A percentile compares a stretch with the other conserved stretches of the same genome.
Evolutionary conservation across 2,113 vertebrate species (phyloP).

Genomic region (Chaetodon auriga): DNA sequence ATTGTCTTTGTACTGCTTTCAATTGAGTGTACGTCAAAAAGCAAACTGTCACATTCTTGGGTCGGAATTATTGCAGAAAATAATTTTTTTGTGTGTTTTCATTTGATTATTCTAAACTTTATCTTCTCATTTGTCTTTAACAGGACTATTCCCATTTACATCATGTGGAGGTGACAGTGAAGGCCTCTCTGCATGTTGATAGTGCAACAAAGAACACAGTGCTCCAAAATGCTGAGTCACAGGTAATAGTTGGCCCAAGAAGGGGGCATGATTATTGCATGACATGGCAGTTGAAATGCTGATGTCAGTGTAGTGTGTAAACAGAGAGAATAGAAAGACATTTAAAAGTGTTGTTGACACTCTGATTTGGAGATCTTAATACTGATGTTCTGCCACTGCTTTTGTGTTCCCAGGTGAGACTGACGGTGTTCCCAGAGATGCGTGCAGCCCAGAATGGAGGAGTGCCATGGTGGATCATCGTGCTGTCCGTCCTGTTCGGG

Average conservation of each 20-base stretch:
- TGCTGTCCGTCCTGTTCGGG: slow-evolving; percentile 90
- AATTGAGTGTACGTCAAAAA: too few relatives aligned
- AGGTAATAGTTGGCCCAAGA: slow-evolving; percentile 77
- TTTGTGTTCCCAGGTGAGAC: slow-evolving; percentile 83
- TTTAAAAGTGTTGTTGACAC: background rate
- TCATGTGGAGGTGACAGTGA: slow-evolving; percentile 89
- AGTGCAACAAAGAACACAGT: slow-evolving; percentile 84
- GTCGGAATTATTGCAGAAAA: too few relatives aligned
- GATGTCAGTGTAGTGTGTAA: background rate
- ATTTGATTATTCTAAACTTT: background rate
- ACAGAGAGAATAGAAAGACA: background rate
- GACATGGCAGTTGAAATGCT: background rate
- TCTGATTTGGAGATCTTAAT: background rate
- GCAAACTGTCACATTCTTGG: too few relatives aligned
- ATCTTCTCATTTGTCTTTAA: background rate
- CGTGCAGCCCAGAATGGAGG: slow-evolving; percentile 85
- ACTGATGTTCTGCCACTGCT: background rate
- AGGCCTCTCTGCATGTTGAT: slow-evolving; percentile 86
- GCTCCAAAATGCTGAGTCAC: slow-evolving; percentile 85
- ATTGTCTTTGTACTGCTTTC: too few relatives aligned
- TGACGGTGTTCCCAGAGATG: slow-evolving; percentile 93
- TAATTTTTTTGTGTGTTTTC: too few relatives aligned
- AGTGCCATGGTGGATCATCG: slow-evolving; percentile 94
- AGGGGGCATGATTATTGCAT: background rate
- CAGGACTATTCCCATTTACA: slow-evolving; percentile 90